Base-by-base conservation (phyloP, 2,797 vertebrate genomes). In the Phoeniculus purpureus region DNA sequence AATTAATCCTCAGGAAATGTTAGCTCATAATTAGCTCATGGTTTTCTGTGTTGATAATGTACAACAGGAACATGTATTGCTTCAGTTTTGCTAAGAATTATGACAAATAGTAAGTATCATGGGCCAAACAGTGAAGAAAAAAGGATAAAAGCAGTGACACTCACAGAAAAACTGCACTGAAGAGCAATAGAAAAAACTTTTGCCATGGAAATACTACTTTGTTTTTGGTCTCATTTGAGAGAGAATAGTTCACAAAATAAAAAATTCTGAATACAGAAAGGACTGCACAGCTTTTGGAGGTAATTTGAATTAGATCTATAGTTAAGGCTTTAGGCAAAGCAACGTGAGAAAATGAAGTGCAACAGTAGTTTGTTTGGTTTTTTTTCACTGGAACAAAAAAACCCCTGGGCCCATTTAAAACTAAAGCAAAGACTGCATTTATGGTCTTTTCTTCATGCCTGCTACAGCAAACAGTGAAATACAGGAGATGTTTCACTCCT, bases 291-390 rank as follows among this genome's bases (percentile, higher is more conserved):
- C 14, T 81, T 78, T 84, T 86, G 51, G 18, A 79, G 86, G 43
- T 73, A 71, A 45, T 76, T 86, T 59, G 45, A 55, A 23, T 58
- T 54, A 32, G 37, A 64, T 52, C 31, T 81, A 2, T 81, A 72
- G 20, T 65, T 84, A 87, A 62, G 13, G 26, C 19, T 87, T 81
- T 82, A 19, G 26, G 15, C 31, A 71, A 82, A 45, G 26, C 15
- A 23, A 67, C 67, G 22, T 52, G n/a, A 83, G 20, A 86, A 85
- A 91, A 81, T 64, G 12, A 72, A 58, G 20, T 27, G 15, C 15
- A 29, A 9, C 17, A 67, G 14, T 45, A 19, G 5, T 43, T 43
- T 43, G 0, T 0, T 43, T 43, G 10, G 0, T 0, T 47, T 87
- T 61, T 66, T 85, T 29, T 3, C 55, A 59, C 11, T 86, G 78